A percentile compares a stretch with the other conserved stretches of the same genome.
These are phyloP conservation scores for Pseudomugil tenellus DNA, from an alignment of 2,797 vertebrate genomes.

Conservation along the genomic window DNA sequence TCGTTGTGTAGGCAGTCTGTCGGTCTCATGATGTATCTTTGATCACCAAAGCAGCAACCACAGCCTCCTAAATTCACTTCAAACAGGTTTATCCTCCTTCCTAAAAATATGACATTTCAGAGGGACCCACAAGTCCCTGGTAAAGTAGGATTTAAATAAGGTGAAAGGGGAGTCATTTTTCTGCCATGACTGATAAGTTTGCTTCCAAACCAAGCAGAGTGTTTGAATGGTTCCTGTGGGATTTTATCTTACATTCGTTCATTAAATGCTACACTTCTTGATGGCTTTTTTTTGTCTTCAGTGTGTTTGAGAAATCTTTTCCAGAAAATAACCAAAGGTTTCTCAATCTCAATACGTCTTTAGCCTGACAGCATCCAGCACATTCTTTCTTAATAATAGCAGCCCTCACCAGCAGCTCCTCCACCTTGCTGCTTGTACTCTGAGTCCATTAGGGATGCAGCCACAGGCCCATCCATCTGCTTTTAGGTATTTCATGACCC, in stretches of 20 bases:
- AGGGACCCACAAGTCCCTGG: background rate
- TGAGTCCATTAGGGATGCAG: background rate
- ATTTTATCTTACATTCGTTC: background rate
- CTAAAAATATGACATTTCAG: background rate
- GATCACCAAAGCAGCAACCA: background rate
- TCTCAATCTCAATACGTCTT: background rate
- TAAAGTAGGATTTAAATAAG: background rate
- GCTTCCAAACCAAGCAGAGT: background rate
- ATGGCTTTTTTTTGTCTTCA: background rate
- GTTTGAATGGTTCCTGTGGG: too few relatives aligned
- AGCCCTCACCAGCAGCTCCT: background rate
- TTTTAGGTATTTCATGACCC: background rate
- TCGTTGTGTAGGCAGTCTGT: background rate
- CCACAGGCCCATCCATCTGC: background rate
- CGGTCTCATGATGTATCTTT: background rate
- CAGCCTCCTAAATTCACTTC: background rate
- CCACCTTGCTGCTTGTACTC: background rate
- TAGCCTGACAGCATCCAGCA: background rate
- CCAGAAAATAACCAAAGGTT: constrained; percentile 1
- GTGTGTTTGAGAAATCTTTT: background rate
- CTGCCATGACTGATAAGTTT: background rate
- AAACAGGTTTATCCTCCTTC: background rate
- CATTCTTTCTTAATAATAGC: background rate
- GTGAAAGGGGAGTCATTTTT: background rate
- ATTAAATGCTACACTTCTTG: background rate